Base-by-base conservation (phyloP, 35 echinoderm and acorn worm species). In the Ophioderma brevispina region DNA sequence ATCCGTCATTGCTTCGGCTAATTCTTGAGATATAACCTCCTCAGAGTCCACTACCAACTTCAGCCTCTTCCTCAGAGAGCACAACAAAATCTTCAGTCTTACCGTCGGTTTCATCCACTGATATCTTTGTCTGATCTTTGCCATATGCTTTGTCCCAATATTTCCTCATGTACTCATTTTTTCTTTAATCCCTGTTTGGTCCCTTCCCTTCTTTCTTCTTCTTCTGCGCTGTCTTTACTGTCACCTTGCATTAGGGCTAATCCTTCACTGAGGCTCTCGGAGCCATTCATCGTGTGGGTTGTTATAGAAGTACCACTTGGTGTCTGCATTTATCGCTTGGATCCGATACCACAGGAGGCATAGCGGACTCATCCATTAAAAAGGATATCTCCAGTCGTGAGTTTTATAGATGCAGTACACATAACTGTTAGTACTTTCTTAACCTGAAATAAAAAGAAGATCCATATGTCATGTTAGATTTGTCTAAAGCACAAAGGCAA, bases 351-450 rank as follows among this genome's bases (percentile, higher is more conserved):
- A 34, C 37, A 32, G 92, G 94, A 21, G 90, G 90, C 85, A 84
- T 85, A 30, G 93, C 93, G 89, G 82, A 95, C 37, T 92, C 90
- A 86, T 99, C 97, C 88, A 88, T 95, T 10, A 99, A 81, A 82
- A 89, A 99, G 10, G 97, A 82, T 18, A 90, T 85, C 87, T 99
- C 97, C 17, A 99, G 91, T 32, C 83, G 78, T 28, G 97, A 91
- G 82, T 99, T 90, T 42, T 93, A 99, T 0, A n/a, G 88, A 32
- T 1, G 90, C 84, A 80, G 88, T 93, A 8, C 95, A 38, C 84
- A 95, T 93, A 36, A 95, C 89, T 77, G 93, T 87, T 13, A 99
- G 88, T 49, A 95, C 86, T 35, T 83, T 89, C 76, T 99, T 99
- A 35, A 99, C 97, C 97, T 99, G 81, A 38, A 63, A 55, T 13